Percentiles rank a stretch among this genome's conserved stretches.
These are phyloP conservation scores for Sebastolobus altivelis DNA, from an alignment of 2,797 vertebrate species.

Conservation along the genomic window DNA sequence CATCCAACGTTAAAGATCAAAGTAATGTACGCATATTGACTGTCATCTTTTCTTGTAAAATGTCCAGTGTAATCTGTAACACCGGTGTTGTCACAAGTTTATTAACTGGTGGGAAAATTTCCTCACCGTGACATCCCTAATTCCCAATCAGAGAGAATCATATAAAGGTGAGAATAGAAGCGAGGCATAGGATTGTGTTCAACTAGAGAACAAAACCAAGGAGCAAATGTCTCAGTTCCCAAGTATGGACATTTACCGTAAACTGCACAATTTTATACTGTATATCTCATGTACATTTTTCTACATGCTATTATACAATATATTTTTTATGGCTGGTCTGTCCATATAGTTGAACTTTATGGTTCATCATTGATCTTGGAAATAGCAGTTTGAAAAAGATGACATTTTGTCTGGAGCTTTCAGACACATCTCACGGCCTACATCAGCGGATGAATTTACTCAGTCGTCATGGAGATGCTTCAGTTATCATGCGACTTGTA, in stretches of 20 bases:
- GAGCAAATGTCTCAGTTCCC: background rate
- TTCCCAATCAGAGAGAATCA: slow-evolving; percentile 11
- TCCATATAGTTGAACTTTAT: background rate
- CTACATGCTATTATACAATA: background rate
- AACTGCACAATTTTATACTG: background rate
- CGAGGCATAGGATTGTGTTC: background rate
- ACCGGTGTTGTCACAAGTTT: too few relatives aligned
- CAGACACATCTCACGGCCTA: background rate
- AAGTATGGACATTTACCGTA: background rate
- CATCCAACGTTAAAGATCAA: too few relatives aligned
- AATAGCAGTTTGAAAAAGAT: background rate
- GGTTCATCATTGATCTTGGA: background rate
- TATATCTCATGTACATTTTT: background rate
- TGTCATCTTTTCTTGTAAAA: too few relatives aligned
- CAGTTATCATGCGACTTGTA: background rate
- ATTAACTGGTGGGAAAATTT: too few relatives aligned
- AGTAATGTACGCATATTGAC: too few relatives aligned
- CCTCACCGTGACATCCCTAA: too few relatives aligned
- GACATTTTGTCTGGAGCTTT: background rate
- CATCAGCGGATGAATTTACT: background rate
- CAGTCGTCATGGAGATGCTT: background rate
- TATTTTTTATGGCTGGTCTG: background rate
- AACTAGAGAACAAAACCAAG: background rate
- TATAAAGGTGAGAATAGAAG: background rate
- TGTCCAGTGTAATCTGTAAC: too few relatives aligned